These are phyloP conservation scores for Euschistus heros DNA, from an alignment of 1,140 invertebrate species.

Conservation along the genomic window DNA sequence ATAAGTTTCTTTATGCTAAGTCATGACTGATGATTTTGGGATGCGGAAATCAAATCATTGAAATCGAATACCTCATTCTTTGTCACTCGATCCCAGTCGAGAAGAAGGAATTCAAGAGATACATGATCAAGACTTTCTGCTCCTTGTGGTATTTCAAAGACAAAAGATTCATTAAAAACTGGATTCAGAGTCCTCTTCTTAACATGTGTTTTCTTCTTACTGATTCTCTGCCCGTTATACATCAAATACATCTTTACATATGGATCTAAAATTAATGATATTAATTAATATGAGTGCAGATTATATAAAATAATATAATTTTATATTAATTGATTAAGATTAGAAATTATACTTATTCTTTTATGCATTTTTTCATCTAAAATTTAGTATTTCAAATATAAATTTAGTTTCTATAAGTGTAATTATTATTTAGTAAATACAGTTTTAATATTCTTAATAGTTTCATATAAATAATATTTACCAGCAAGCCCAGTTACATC, in stretches of 20 bases:
- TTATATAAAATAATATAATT: too few species aligned
- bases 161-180: constrained; percentile 96
- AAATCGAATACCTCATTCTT: constrained; percentile 95
- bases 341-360: too few species aligned
- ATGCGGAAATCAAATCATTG: too few species aligned
- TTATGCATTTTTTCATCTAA: too few species aligned
- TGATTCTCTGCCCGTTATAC: constrained; percentile 92
- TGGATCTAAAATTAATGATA: constrained; percentile 48
- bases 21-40: too few species aligned
- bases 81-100: constrained; percentile 95
- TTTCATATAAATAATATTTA: too few species aligned
- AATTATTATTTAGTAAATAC: too few species aligned
- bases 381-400: too few species aligned
- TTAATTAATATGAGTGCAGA: background rate
- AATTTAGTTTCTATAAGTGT: too few species aligned
- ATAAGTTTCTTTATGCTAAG: too few species aligned
- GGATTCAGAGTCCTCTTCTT: constrained; percentile 96
- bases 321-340: too few species aligned
- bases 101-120: constrained; percentile 81
- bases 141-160: constrained; percentile 67
- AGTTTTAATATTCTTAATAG: too few species aligned
- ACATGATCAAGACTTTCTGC: constrained; percentile 78
- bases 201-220: constrained; percentile 98
- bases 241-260: constrained; percentile 95
- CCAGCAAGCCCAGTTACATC: constrained; percentile 85